Base-by-base conservation (phyloP, 2,888 invertebrate genomes). In the Biston stratarius region DNA sequence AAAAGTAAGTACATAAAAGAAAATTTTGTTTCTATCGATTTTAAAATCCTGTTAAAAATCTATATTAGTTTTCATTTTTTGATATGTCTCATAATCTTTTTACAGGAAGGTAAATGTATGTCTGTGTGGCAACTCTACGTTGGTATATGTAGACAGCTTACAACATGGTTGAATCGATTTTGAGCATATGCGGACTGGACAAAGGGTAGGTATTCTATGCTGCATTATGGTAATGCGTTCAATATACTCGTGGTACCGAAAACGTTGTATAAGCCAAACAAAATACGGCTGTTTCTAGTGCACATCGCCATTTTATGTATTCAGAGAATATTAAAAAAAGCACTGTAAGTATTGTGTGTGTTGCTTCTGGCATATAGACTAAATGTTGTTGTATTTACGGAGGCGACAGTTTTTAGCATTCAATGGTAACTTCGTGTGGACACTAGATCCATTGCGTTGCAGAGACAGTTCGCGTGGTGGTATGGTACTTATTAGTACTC, bases 161-260 rank as follows among this genome's bases (percentile, higher is more conserved):
- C 47, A 61, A 51, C 57, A 64, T 52, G 60, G 68, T 74, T 76
- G 74, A 80, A 81, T 82, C 81, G 80, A 83, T 85, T 78, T 75
- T 71, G 73, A 71, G 57, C 61, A 72, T 75, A 81, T 78, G 74
- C 78, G 79, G 77, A 77, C 69, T 67, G 76, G 75, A 83, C 83
- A 83, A 83, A 82, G 80, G 77, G 74, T 75, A 47, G 15, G 14
- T 51, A 69, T 59, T 74, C 72, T 65, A 77, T 61, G 75, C 72
- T 77, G 78, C 81, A 82, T 85, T 82, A 83, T 79, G 77, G 77
- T 84, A 84, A 83, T 84, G 76, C 75, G 70, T 74, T 77, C 73
- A 75, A 80, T 64, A 57, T 60, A 55, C 76, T 77, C 6, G 8
- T 38, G 6, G 38, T 79, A 74, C 65, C 68, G 24, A 66, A 66